phyloP scores from a whole-genome alignment of 2,888 invertebrate species.

The Protula sp. region DNA sequence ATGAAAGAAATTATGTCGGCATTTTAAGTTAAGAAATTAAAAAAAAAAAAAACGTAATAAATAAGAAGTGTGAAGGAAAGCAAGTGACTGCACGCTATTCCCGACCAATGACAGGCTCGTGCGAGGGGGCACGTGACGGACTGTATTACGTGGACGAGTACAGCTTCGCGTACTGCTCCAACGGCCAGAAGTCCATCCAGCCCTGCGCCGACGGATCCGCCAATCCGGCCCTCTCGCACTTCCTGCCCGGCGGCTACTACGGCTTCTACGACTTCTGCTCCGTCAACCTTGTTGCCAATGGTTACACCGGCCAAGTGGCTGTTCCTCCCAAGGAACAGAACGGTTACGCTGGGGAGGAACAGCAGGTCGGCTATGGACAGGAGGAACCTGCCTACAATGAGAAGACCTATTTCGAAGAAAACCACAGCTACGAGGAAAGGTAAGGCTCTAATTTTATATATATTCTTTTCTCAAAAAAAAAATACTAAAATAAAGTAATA shows the following conservation, averaged over 20 bases:
- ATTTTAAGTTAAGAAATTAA: too few species aligned
- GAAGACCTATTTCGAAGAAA: not conserved
- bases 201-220: slow-evolving; percentile 15
- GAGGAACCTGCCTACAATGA: not conserved
- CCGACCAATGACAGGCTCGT: not conserved
- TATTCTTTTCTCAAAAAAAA: too few species aligned
- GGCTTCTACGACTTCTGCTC: slow-evolving; percentile 12
- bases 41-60: too few species aligned
- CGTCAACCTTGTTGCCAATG: slow-evolving; percentile 11
- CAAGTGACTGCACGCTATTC: too few species aligned
- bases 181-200: slow-evolving; percentile 13
- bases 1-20: too few species aligned
- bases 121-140: slow-evolving; percentile 6
- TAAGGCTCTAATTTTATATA: too few species aligned
- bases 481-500: too few species aligned
- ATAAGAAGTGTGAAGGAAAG: too few species aligned
- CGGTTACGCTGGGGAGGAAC: not conserved
- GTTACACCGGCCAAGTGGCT: not conserved
- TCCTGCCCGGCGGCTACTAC: slow-evolving; percentile 7
- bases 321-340: not conserved
- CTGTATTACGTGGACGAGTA: slow-evolving; percentile 13
- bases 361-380: not conserved
- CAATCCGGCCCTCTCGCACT: slow-evolving; percentile 4
- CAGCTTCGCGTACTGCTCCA: slow-evolving; percentile 12
- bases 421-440: not conserved